Conservation (phyloP, 2,888 invertebrate species). For the Pelosia muscerda region DNA sequence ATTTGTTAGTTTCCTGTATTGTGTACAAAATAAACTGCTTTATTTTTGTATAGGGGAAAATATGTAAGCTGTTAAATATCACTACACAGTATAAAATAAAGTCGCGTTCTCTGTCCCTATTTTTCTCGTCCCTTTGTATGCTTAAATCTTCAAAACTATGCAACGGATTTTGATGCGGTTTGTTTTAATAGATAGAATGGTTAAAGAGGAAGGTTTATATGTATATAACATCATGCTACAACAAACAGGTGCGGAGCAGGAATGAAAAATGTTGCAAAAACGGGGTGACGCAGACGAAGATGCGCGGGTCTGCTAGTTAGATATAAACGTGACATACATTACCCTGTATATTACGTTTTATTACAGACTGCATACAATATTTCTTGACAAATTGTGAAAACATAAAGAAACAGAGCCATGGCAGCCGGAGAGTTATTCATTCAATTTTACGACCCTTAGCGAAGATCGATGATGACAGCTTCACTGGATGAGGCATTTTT, state of each 20-base stretch:
- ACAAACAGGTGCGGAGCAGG: too few species aligned
- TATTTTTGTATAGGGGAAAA: background rate
- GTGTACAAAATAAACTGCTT: background rate
- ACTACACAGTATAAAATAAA: too few species aligned
- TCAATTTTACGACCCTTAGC: slow-evolving; percentile 45
- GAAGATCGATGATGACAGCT: background rate
- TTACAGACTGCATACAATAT: slow-evolving; percentile 3
- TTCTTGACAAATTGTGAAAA: slow-evolving; percentile 23
- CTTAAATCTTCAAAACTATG: too few species aligned
- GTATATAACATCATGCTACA: too few species aligned
- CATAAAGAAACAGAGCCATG: slow-evolving; percentile 32
- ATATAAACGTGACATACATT: background rate
- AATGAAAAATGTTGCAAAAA: too few species aligned
- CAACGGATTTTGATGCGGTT: too few species aligned
- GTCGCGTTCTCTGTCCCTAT: too few species aligned
- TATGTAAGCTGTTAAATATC: background rate
- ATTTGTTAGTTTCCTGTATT: background rate
- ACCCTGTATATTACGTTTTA: background rate
- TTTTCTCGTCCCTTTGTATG: too few species aligned
- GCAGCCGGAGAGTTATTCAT: slow-evolving; percentile 43
- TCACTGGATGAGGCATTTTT: slow-evolving; percentile 26
- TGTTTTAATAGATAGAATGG: too few species aligned
- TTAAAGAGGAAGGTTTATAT: too few species aligned
- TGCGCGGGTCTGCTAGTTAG: too few species aligned
- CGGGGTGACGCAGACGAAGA: too few species aligned